Evolutionary conservation across 2,888 invertebrate species (phyloP).

Genomic region (Platerodrilus igneus): DNA sequence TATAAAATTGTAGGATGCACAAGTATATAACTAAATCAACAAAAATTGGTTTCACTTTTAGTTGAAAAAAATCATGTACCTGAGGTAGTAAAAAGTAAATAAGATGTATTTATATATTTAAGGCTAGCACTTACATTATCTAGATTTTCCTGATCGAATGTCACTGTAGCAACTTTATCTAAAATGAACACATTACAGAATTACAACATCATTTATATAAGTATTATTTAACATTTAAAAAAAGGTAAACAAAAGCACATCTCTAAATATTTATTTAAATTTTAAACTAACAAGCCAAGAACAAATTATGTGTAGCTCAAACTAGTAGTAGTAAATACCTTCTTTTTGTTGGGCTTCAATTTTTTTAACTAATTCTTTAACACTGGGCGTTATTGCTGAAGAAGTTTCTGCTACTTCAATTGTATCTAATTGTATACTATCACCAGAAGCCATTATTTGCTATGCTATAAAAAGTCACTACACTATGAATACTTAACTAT

Average conservation of each 20-base stretch:
- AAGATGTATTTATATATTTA: slow-evolving; percentile 1
- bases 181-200: slow-evolving; percentile 37
- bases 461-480: too few relatives aligned
- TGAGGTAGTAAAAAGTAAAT: slow-evolving; percentile 3
- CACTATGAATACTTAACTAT: too few relatives aligned
- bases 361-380: slow-evolving; percentile 56
- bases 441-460: slow-evolving; percentile 87
- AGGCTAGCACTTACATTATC: slow-evolving; percentile 55
- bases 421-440: slow-evolving; percentile 70
- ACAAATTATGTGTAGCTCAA: too few relatives aligned
- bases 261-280: not conserved
- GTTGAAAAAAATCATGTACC: too few relatives aligned
- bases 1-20: too few relatives aligned
- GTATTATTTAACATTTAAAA: too few relatives aligned
- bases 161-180: slow-evolving; percentile 58
- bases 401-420: slow-evolving; percentile 71
- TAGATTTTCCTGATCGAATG: slow-evolving; percentile 57
- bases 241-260: too few relatives aligned
- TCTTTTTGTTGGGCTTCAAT: slow-evolving; percentile 44
- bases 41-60: too few relatives aligned
- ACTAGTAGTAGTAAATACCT: too few relatives aligned
- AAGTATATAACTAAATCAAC: too few relatives aligned
- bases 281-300: too few relatives aligned
- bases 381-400: slow-evolving; percentile 58
- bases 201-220: slow-evolving; percentile 3